Base-by-base conservation (phyloP, 1,140 invertebrate genomes). In the Teleopsis dalmanni region DNA sequence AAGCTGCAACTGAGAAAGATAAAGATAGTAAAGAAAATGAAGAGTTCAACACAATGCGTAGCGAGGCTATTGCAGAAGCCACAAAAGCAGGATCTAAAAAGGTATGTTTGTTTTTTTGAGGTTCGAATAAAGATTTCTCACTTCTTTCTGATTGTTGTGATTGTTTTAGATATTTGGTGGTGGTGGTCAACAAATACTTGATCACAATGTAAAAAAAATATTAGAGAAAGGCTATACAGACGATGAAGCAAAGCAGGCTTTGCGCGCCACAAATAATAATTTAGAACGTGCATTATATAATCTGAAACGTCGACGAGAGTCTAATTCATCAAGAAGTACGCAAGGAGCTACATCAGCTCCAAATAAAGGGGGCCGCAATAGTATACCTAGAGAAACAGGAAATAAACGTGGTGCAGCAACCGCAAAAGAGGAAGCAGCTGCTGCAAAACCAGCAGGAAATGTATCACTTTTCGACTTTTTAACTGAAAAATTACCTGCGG, bases 381-480 rank as follows among this genome's bases (percentile, higher is more conserved):
- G 64, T 78, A 46, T 80, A 78, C 11, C 19, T 62, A 21, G 58
- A 36, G 71, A 62, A 54, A 48, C 56, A 7, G 66, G 62, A 7
- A 22, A 8, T 18, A 64, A 60, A 31, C 54, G 60, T 6, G 58
- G 60, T 0, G 72, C 69, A 50, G 73, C 76, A 7, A 53, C 52
- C 40, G 78, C 76, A 51, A 83, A 81, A 58, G 78, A 81, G 57
- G 75, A 76, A 47, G 77, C 76, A 46, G 62, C 63, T 31, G 75
- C 76, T 4, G 71, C 78, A 18, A 91, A 88, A 70, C 88, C 88
- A 3, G 86, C 85, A 46, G 87, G 84, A 16, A 88, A 85, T 66
- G 81, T 90, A 1, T 91, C 87, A 1, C 70, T 93, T 2, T 92
- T 92, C 73, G 88, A 90, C 69, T 94, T 91, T 63, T 73, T 93